A percentile compares a stretch with the other conserved stretches of the same genome.
phyloP scores from a whole-genome alignment of 2,797 vertebrate genomes.

The Falco biarmicus region DNA sequence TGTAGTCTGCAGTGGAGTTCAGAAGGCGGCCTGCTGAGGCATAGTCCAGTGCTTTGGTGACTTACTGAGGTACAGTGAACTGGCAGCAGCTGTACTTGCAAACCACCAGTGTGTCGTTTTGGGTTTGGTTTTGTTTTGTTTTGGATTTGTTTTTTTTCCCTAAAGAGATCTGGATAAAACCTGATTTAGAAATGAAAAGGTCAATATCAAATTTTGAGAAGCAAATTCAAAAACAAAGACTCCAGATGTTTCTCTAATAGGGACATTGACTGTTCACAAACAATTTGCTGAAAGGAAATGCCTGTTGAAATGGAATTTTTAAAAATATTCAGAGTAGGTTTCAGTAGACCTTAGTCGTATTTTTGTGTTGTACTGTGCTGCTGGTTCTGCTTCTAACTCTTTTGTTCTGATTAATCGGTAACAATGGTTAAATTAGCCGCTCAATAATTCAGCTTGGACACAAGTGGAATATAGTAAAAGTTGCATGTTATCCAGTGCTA shows the following conservation, averaged over 20 bases:
- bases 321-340: constrained; percentile 34
- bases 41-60: neutral
- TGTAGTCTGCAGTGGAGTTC: neutral
- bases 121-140: no score
- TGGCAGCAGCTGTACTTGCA: neutral
- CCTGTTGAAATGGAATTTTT: constrained; percentile 39
- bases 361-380: neutral
- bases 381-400: constrained; percentile 1
- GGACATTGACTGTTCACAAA: constrained; percentile 37
- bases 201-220: constrained; percentile 11
- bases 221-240: constrained; percentile 23
- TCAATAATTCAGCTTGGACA: neutral
- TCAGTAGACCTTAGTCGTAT: neutral
- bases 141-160: neutral
- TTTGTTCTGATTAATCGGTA: neutral
- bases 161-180: neutral
- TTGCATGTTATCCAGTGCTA: neutral
- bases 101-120: neutral
- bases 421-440: neutral
- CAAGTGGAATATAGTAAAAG: neutral
- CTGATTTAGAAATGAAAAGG: constrained; percentile 36
- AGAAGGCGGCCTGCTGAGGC: neutral
- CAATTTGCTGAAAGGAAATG: constrained; percentile 49
- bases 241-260: constrained; percentile 57
- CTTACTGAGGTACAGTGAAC: neutral